These are phyloP conservation scores for Frankliniella intonsa DNA, from an alignment of 2,888 invertebrate species.

Conservation along the genomic window DNA sequence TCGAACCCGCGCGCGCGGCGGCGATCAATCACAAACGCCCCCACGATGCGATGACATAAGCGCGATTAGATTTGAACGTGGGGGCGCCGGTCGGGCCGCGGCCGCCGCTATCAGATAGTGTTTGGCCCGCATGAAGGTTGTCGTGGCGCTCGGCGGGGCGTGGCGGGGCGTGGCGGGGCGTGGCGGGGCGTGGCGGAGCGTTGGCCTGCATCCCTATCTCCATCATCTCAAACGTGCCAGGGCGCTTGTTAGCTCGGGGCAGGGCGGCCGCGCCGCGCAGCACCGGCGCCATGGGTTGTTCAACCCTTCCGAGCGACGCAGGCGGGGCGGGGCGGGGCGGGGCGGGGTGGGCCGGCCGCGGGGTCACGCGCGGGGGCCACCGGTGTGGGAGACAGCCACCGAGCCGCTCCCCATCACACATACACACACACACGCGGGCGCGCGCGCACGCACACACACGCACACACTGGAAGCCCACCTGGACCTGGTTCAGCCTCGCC, in stretches of 20 bases:
- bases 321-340: no score
- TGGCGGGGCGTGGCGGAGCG: not conserved
- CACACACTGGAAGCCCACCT: not conserved
- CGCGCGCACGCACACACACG: no score
- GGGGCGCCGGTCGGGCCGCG: not conserved
- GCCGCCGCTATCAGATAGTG: not conserved
- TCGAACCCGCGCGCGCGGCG: not conserved
- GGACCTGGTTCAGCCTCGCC: conserved; percentile 1
- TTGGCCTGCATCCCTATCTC: not conserved
- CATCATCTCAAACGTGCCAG: not conserved
- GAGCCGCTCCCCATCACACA: no score
- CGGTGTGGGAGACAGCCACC: no score
- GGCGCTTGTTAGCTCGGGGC: not conserved
- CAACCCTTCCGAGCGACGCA: no score
- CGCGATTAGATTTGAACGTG: not conserved
- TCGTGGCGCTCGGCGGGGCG: not conserved
- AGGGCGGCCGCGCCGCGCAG: not conserved
- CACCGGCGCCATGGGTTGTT: no score
- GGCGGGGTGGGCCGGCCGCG: no score
- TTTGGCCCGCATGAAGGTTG: conserved; percentile 6
- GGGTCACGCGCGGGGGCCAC: no score
- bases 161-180: not conserved
- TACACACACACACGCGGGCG: no score
- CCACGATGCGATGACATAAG: not conserved
- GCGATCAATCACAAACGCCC: not conserved